Evolutionary conservation across 1,140 invertebrate species (phyloP).

Genomic region (Cyphomyrmex costatus): DNA sequence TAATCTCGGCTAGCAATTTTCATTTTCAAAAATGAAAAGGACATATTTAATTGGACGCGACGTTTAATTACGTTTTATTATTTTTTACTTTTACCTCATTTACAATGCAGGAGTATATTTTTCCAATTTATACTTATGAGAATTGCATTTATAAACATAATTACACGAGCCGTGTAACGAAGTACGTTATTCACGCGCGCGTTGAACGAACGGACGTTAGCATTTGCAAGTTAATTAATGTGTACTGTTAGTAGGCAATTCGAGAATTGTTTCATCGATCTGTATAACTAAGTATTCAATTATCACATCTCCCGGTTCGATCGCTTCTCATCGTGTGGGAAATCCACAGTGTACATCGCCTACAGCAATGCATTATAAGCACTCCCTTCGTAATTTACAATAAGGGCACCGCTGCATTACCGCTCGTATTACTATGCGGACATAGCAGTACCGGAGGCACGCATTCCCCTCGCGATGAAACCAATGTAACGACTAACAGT

Average conservation of each 20-base stretch:
- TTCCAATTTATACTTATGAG: not conserved
- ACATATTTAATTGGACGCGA: not conserved
- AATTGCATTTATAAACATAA: conserved; percentile 20
- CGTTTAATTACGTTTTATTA: not conserved
- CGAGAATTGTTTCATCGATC: conserved; percentile 56
- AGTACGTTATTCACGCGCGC: not conserved
- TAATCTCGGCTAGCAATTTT: not conserved
- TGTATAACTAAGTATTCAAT: conserved; percentile 59
- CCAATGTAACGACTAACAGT: conserved; percentile 44
- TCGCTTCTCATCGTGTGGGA: conserved; percentile 47
- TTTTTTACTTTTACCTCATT: not conserved
- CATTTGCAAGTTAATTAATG: conserved; percentile 51
- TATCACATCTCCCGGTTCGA: conserved; percentile 42
- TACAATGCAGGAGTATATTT: not conserved
- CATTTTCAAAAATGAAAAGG: not conserved
- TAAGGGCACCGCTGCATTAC: conserved; percentile 52
- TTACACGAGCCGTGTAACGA: conserved; percentile 14
- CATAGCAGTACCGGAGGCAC: conserved; percentile 16
- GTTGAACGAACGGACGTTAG: conserved; percentile 12
- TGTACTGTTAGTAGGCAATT: conserved; percentile 24
- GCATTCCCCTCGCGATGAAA: conserved; percentile 58
- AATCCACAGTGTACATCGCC: conserved; percentile 43
- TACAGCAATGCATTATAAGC: conserved; percentile 53
- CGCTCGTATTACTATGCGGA: conserved; percentile 46
- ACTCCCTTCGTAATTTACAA: conserved; percentile 57